Evolutionary conservation across 2,888 invertebrate species (phyloP), one percentile per base, ranked within the genome.

Genomic region (Agonopterix subpropinquella): DNA sequence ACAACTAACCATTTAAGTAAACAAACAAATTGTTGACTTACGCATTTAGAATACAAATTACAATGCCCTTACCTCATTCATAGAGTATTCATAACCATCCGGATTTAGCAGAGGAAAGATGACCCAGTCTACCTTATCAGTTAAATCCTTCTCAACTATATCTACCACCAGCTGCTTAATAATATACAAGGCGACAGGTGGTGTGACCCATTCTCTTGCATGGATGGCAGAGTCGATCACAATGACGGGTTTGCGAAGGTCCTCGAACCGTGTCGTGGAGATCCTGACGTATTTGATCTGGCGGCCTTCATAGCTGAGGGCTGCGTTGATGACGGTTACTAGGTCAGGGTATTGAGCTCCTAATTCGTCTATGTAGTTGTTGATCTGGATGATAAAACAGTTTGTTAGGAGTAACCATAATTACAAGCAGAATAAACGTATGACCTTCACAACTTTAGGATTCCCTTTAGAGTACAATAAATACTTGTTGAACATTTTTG

Each of bases 141-240:
- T 80, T 9, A 94, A 65, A 13, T 73, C 59, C 0, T 64, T 66
- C 59, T 90, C 90, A 2, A 65, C 76, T 18, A 84, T 67, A 59
- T 92, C 90, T 41, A 89, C 90, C 0, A 92, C 89, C 44, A 94
- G 72, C 72, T 93, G 91, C 55, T 91, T 81, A 53, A 94, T 92
- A 56, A 92, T 84, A 68, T 92, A 93, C 1, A 93, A 70, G 3
- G 92, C 92, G 0, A 92, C 91, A 5, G 92, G 90, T 1, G 93
- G 89, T 0, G 94, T 91, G 49, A 93, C 91, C 94, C 94, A 94
- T 74, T 94, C 94, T 47, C 94, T 89, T 7, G 92, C 92, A 62
- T 92, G 92, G 42, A 91, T 90, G 35, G 90, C 91, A 35, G 89
- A 91, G 57, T 92, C 92, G 35, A 92, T 82, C 35, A 92, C 70